Evolutionary conservation across 2,888 invertebrate genomes (phyloP).

Genomic region (Lasius platythorax): DNA sequence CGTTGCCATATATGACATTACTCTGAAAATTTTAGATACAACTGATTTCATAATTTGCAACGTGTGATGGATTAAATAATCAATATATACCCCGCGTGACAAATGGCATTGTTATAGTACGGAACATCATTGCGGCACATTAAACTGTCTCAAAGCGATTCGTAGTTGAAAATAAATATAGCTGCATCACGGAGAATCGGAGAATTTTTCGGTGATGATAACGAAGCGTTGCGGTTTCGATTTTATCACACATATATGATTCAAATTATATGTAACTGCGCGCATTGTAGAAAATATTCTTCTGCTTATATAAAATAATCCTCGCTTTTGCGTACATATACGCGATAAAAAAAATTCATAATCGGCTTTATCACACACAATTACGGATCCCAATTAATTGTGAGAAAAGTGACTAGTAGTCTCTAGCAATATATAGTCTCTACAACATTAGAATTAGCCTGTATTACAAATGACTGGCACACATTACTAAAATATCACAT

Average conservation of each 20-base stretch:
- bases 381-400: constrained; percentile 26
- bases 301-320: not conserved
- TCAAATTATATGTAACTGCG: not conserved
- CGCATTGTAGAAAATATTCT: not conserved
- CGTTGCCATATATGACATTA: not conserved
- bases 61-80: not conserved
- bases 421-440: not conserved
- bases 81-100: not conserved
- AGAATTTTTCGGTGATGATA: not conserved
- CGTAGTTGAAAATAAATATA: constrained; percentile 15
- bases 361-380: constrained; percentile 31
- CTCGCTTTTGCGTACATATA: not conserved
- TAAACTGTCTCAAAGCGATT: constrained; percentile 4
- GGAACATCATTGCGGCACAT: not conserved
- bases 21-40: not conserved
- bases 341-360: not conserved
- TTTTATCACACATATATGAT: not conserved
- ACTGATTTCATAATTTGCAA: not conserved
- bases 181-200: not conserved
- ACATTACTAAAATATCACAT: constrained; percentile 66
- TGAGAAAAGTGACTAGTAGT: constrained; percentile 43
- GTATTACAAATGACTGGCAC: constrained; percentile 18
- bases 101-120: not conserved
- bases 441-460: not conserved
- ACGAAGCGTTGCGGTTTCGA: not conserved